These are phyloP conservation scores for Cyprinodon variegatus DNA, from an alignment of 2,113 vertebrate genomes.

Conservation along the genomic window DNA sequence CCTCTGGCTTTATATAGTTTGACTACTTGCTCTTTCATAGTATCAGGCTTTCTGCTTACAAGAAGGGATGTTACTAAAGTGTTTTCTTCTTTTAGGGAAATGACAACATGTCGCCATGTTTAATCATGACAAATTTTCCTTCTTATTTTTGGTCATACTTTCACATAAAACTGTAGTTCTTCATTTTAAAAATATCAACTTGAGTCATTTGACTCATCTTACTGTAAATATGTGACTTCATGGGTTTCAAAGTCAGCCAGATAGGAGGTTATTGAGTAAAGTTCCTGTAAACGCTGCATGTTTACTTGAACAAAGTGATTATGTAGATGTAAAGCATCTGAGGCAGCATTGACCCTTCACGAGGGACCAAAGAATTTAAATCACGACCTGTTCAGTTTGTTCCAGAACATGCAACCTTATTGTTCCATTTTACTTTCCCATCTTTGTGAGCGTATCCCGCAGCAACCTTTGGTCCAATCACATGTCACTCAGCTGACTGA, in stretches of 20 bases:
- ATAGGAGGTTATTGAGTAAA: not conserved
- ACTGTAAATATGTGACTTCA: not conserved
- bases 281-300: not conserved
- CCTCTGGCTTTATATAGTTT: too few species aligned
- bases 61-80: too few species aligned
- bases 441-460: not conserved
- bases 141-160: not conserved
- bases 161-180: not conserved
- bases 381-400: not conserved
- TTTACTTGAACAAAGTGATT: not conserved
- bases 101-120: too few species aligned
- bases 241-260: not conserved
- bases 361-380: not conserved
- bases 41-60: too few species aligned
- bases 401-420: not conserved
- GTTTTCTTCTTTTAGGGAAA: too few species aligned
- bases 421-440: not conserved
- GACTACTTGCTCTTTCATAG: too few species aligned
- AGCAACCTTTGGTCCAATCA: slow-evolving; percentile 38
- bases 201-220: not conserved
- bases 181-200: not conserved
- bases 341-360: not conserved
- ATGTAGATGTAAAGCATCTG: not conserved
- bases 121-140: too few species aligned
- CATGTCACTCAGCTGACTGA: slow-evolving; percentile 61